phyloP scores from a whole-genome alignment of 2,113 vertebrate species.

The Pteruthius melanotis region DNA sequence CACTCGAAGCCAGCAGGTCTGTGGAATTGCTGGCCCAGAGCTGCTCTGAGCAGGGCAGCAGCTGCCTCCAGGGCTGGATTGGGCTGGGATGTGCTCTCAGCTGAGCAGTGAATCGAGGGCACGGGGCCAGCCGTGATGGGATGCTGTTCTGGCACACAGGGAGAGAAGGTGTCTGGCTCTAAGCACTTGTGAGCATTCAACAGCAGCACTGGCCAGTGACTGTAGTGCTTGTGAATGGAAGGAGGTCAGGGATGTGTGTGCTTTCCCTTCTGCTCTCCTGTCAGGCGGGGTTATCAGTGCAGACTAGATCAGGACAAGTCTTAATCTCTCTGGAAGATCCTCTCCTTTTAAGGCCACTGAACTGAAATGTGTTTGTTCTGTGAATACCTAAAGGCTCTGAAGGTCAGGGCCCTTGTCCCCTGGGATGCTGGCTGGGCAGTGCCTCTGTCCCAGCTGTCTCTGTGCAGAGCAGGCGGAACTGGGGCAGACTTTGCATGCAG shows the following conservation, averaged over 20 bases:
- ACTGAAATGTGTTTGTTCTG: not conserved
- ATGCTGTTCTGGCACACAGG: not conserved
- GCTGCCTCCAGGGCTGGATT: not conserved
- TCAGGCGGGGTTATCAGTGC: not conserved
- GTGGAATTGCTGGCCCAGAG: not conserved
- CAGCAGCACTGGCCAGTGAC: not conserved
- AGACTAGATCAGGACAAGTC: not conserved
- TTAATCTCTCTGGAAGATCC: not conserved
- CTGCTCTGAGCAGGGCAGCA: not conserved
- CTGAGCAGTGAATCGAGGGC: not conserved
- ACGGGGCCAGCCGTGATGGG: not conserved
- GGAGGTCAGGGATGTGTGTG: not conserved
- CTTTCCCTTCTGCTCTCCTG: not conserved
- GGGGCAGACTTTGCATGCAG: not conserved
- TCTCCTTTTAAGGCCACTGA: not conserved
- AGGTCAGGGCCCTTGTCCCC: not conserved
- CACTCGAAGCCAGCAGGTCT: not conserved
- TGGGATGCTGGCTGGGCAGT: not conserved
- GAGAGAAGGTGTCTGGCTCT: constrained; percentile 44
- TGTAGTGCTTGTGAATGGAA: not conserved
- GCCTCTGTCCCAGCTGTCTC: not conserved
- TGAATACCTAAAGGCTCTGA: not conserved
- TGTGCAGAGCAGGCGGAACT: not conserved
- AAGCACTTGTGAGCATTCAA: not conserved
- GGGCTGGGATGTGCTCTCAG: not conserved